Percentiles rank a stretch among this genome's conserved stretches.
These are phyloP conservation scores for Lophius piscatorius DNA, from an alignment of 2,113 vertebrate genomes.

Conservation along the genomic window DNA sequence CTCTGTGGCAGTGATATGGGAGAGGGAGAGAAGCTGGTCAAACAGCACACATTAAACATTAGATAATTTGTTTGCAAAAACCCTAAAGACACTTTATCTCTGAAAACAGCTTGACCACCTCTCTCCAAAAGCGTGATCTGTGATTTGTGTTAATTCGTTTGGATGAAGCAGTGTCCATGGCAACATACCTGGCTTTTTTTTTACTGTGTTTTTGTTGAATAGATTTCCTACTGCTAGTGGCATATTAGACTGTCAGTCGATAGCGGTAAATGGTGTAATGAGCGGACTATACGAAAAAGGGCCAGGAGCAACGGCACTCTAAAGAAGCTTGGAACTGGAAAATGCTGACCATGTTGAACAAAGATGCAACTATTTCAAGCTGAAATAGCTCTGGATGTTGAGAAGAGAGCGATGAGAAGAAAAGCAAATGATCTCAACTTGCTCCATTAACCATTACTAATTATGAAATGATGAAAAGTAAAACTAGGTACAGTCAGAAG, in stretches of 20 bases:
- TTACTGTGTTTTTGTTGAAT: conserved; percentile 35
- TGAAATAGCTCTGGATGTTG: conserved; percentile 34
- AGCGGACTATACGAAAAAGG: conserved; percentile 33
- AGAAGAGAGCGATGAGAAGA: conserved; percentile 28
- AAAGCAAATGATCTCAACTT: conserved; percentile 33
- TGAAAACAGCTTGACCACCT: conserved; percentile 44
- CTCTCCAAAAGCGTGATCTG: conserved; percentile 15
- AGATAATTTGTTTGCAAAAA: conserved; percentile 49
- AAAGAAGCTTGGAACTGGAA: conserved; percentile 39
- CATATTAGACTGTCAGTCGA: conserved; percentile 37
- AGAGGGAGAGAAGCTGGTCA: conserved; percentile 42
- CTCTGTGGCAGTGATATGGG: conserved; percentile 8
- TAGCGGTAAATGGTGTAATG: conserved; percentile 43
- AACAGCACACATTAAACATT: conserved; percentile 42
- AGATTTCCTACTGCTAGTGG: conserved; percentile 37
- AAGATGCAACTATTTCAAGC: conserved; percentile 53
- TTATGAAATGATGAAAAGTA: conserved; percentile 25
- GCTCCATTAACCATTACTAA: conserved; percentile 31
- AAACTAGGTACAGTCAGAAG: conserved; percentile 6
- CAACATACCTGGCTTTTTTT: conserved; percentile 50
- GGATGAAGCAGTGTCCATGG: conserved; percentile 58
- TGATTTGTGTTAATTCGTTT: conserved; percentile 4
- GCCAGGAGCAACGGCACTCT: conserved; percentile 36
- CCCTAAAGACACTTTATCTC: conserved; percentile 69
- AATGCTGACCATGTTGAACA: conserved; percentile 61